Evolutionary conservation across 2,797 vertebrate genomes (phyloP), one percentile per base, ranked within the genome.

Genomic region (Catamblyrhynchus diadema): DNA sequence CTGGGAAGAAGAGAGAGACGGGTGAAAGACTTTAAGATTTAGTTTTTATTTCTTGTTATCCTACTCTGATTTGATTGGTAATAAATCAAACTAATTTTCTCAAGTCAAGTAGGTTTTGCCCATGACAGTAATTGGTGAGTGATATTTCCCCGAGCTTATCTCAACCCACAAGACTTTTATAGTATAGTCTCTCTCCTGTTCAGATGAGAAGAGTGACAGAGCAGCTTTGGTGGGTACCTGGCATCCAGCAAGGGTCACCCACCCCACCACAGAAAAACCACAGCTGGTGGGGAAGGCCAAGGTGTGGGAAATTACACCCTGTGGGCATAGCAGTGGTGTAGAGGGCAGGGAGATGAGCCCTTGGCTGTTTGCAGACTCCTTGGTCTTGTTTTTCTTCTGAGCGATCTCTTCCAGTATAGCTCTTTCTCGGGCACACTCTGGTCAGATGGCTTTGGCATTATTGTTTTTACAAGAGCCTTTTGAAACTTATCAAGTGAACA

Each of bases 261-360:
- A 45, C 6, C 5, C 8, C 14, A 41, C 9, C 28, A 32, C 13
- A 66, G 27, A 14, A 33, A 64, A 69, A 12, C 10, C 20, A 30
- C 3, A 84, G 8, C 16, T 7, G 1, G 5, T 60, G 30, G 3
- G 5, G 12, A 71, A 19, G 20, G 45, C 15, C 21, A 74, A 9
- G 10, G 8, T 44, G 8, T 60, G 42, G n/a, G 25, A 72, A 81
- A 30, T 51, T 6, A 50, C 32, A 57, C 4, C 21, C 27, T 30
- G 6, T 1, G 1, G 30, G 32, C 25, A 54, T 1, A 9, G 8
- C 12, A 35, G 1, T 1, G 6, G 16, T 57, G 23, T 39, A 20
- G 24, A 71, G 27, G 15, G 6, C 22, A 66, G 41, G 18, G 9
- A 74, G 30, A 45, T 6, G 7, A 64, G 16, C 3, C 11, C 9